Evolutionary conservation across 2,113 vertebrate species (phyloP), one percentile per base, ranked within the genome.

Genomic region (Hipposideros armiger): DNA sequence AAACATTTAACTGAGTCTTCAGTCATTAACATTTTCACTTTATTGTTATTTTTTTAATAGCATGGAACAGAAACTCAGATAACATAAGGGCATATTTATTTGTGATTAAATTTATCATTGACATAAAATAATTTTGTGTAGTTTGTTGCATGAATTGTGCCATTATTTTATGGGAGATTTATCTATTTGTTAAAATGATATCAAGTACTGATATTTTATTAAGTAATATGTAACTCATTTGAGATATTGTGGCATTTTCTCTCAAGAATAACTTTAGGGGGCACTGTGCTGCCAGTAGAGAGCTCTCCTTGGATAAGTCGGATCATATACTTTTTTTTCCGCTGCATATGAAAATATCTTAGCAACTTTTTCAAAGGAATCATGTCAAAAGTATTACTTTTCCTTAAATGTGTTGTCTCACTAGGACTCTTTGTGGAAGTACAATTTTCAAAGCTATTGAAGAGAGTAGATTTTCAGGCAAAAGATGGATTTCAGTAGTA

Each of bases 181-280:
- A 54, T 78, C 20, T 91, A 7, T 45, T 90, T 90, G 40, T 9
- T 58, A 24, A 93, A 96, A 87, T 50, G 30, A 95, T 82, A 1
- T 73, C 17, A 78, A n/a, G 16, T 67, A 36, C 9, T 62, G 50
- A 42, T 72, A 82, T 77, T 90, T 94, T 82, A 26, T 92, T 42
- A 64, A 80, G 17, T 70, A 47, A 42, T 40, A 26, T 14, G 28
- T n/a, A 82, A 69, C 76, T 90, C 47, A 83, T 56, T 77, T 74
- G 66, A 97, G 36, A 73, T 80, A 47, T 24, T 73, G 69, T 36
- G 17, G 2, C n/a, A 64, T 86, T 94, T 85, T 91, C 60, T 92
- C 89, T 54, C 73, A 50, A 94, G 84, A 92, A 36, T 92, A 93
- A 95, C 97, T 97, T 97, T 97, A 98, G 97, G 96, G 97, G 97